Evolutionary conservation across 2,888 invertebrate genomes (phyloP), one percentile per base, ranked within the genome.

Genomic region (Bugula neritina): DNA sequence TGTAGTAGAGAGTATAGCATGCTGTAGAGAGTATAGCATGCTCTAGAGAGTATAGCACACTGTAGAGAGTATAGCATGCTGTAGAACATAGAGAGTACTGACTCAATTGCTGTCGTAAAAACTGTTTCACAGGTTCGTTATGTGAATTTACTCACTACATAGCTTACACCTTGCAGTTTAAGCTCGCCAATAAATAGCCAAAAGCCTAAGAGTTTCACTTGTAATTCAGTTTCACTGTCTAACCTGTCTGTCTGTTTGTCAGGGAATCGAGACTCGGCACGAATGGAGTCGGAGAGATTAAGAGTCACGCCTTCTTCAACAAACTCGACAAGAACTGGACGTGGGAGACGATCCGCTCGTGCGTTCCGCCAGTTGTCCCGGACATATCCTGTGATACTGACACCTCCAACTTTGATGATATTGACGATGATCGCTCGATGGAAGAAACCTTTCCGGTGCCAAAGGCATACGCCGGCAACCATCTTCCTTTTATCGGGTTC

Each of bases 391-490:
- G 96, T 75, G 99, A 99, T 83, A 96, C 96, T 83, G 99, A 99
- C 84, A 97, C 99, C 0, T 92, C 94, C 78, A 94, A 99, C 86
- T 99, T 99, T 86, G 98, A 98, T 85, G 96, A 97, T 79, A 92
- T 97, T 74, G 96, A 97, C 80, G 94, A 95, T 75, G 94, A 95
- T 82, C 90, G 90, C 29, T 78, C 80, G 1, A 89, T 93, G 0
- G 93, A 94, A 82, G 97, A 98, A 84, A 90, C 91, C 78, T 99
- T 99, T 86, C 94, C 96, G 35, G 89, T 92, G 78, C 96, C 98
- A 72, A 98, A 95, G 87, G 93, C 95, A 57, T 99, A 99, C 86
- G 94, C 93, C 74, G 99, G 97, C 73, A 97, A 99, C 86, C 97
- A 99, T 86, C 87, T 99, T 79, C 97, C 99, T 1, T 99, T 99